These are phyloP conservation scores for Drosophila aldrichi DNA, from an alignment of 2,888 invertebrate species.

Conservation along the genomic window DNA sequence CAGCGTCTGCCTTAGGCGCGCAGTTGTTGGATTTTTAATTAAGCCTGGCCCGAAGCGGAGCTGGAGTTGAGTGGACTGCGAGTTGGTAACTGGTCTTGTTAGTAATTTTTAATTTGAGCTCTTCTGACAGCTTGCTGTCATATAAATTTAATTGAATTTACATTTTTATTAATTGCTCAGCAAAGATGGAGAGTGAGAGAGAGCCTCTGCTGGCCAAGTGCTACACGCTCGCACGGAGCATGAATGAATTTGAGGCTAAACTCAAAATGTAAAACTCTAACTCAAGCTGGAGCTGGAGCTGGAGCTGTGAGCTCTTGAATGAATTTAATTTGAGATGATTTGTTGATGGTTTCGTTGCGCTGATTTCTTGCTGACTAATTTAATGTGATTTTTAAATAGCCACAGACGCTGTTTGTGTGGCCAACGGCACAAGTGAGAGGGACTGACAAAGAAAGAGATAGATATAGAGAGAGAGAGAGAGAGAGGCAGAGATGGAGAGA, in stretches of 20 bases:
- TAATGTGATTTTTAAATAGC: slow-evolving; percentile 82
- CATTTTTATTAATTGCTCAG: slow-evolving; percentile 84
- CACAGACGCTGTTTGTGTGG: slow-evolving; percentile 70
- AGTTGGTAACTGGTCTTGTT: slow-evolving; percentile 72
- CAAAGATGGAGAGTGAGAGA: slow-evolving; percentile 6
- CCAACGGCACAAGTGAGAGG: slow-evolving; percentile 20
- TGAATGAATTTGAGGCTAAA: slow-evolving; percentile 57
- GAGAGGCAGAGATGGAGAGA: background rate
- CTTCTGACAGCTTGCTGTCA: slow-evolving; percentile 84
- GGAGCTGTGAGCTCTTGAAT: slow-evolving; percentile 61
- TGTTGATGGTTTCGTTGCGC: slow-evolving; percentile 81
- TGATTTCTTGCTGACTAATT: slow-evolving; percentile 83
- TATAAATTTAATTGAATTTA: slow-evolving; percentile 85
- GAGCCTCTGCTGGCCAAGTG: slow-evolving; percentile 27
- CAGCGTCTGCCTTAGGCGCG: slow-evolving; percentile 14
- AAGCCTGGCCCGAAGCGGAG: slow-evolving; percentile 57
- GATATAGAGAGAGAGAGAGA: background rate
- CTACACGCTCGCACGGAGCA: slow-evolving; percentile 54
- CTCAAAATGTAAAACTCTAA: slow-evolving; percentile 7
- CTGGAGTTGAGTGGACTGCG: slow-evolving; percentile 17
- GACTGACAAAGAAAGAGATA: background rate
- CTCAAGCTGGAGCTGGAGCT: slow-evolving; percentile 15
- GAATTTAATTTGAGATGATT: slow-evolving; percentile 82
- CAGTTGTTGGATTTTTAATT: slow-evolving; percentile 80
- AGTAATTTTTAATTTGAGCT: slow-evolving; percentile 84